Conservation (phyloP, 2,113 vertebrate species). For the Tetraodon nigroviridis region DNA sequence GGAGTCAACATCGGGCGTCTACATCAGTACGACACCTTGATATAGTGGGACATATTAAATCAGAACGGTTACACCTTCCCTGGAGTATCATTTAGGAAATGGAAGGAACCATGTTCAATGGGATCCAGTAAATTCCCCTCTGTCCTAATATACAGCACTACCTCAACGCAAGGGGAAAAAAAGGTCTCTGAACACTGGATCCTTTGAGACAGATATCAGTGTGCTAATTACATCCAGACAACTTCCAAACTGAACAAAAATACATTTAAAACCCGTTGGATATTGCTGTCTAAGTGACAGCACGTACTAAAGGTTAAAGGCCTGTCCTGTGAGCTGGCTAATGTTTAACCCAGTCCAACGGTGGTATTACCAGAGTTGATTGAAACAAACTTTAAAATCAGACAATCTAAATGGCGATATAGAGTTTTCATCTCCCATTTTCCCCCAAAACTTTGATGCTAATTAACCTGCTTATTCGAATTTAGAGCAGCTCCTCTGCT, state of each 20-base stretch:
- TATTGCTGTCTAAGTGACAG: background rate
- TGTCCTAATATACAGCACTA: conserved; percentile 46
- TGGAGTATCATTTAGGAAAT: conserved; percentile 43
- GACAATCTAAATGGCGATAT: no score
- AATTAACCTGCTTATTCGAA: no score
- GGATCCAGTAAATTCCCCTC: conserved; percentile 51
- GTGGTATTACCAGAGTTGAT: no score
- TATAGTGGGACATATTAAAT: conserved; percentile 13
- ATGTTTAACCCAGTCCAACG: no score
- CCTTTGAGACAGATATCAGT: conserved; percentile 35
- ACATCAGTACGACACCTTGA: conserved; percentile 1
- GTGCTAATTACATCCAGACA: conserved; percentile 46
- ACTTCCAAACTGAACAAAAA: conserved; percentile 32
- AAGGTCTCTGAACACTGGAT: conserved; percentile 6
- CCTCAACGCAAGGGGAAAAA: conserved; percentile 30
- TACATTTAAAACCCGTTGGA: background rate
- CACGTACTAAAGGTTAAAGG: no score
- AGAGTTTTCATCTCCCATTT: no score
- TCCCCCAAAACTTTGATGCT: no score
- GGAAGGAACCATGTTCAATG: conserved; percentile 19
- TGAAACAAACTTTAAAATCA: no score
- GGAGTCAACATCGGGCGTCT: background rate
- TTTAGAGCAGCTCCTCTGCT: no score
- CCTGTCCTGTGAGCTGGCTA: no score
- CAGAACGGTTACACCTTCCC: conserved; percentile 33